Evolutionary conservation across 1,140 invertebrate species (phyloP).

Genomic region (Glomeris maerens): DNA sequence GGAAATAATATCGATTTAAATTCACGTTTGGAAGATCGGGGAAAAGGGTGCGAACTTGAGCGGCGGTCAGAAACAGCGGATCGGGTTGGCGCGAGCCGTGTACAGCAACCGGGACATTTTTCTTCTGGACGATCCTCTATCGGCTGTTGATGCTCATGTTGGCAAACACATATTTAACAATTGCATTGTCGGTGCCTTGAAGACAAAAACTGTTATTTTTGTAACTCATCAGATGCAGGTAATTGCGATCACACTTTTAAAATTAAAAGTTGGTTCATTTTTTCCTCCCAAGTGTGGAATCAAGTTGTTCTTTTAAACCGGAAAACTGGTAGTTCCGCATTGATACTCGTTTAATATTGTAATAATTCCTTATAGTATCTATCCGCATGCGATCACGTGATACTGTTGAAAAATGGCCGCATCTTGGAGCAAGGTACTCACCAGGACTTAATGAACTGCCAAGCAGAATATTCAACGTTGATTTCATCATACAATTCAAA

Average conservation of each 20-base stretch:
- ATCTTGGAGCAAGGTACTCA: slow-evolving; percentile 35
- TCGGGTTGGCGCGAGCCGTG: slow-evolving; percentile 42
- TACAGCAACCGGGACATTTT: slow-evolving; percentile 50
- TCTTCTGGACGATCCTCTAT: slow-evolving; percentile 52
- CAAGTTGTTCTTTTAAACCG: no score
- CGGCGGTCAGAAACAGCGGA: slow-evolving; percentile 46
- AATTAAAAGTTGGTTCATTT: no score
- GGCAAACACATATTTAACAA: slow-evolving; percentile 45
- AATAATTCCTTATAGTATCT: not conserved
- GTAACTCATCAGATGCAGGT: slow-evolving; percentile 47
- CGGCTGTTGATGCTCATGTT: slow-evolving; percentile 48
- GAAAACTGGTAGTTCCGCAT: no score
- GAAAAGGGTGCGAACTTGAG: slow-evolving; percentile 44
- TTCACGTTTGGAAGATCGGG: slow-evolving; percentile 37
- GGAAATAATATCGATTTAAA: no score
- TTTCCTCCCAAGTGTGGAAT: no score
- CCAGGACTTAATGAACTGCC: slow-evolving; percentile 26
- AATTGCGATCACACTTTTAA: not conserved
- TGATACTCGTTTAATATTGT: not conserved
- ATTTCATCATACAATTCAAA: slow-evolving; percentile 17
- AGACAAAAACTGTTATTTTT: slow-evolving; percentile 50
- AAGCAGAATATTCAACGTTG: slow-evolving; percentile 32
- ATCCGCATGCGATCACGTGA: slow-evolving; percentile 33
- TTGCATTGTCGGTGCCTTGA: slow-evolving; percentile 39
- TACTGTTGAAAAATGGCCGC: slow-evolving; percentile 35